Percentiles rank a stretch among this genome's conserved stretches.
phyloP scores from a whole-genome alignment of 2,113 vertebrate genomes.

The Grus americana region DNA sequence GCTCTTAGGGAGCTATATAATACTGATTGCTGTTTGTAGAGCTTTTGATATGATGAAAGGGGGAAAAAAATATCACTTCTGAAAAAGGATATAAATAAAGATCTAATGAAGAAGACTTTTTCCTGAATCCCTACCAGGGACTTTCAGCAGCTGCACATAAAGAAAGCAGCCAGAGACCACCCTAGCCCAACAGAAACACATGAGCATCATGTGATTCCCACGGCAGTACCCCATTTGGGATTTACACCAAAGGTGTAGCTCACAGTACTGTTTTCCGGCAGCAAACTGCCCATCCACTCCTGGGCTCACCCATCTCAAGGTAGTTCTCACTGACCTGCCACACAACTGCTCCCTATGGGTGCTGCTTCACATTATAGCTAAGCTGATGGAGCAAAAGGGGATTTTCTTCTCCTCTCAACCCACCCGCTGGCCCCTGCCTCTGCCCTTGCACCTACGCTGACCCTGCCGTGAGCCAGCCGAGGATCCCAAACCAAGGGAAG shows the following conservation, averaged over 20 bases:
- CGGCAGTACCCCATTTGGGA: accelerated
- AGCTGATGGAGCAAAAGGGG: neutral
- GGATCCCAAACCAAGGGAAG: neutral
- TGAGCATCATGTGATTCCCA: neutral
- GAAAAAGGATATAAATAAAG: neutral
- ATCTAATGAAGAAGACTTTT: neutral
- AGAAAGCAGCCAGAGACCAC: neutral
- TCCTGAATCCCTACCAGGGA: neutral
- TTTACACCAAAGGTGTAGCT: neutral
- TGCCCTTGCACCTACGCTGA: accelerated
- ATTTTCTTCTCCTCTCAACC: neutral
- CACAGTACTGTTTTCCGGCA: neutral
- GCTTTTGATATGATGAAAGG: neutral
- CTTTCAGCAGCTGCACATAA: neutral
- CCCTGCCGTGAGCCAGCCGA: accelerated
- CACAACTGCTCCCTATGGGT: accelerated
- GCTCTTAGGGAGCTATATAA: neutral
- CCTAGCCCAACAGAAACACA: accelerated
- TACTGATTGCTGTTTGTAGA: neutral
- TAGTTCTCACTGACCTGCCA: neutral
- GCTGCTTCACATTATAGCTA: neutral
- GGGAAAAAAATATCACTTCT: neutral
- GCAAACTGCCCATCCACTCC: neutral
- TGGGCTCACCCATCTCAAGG: neutral
- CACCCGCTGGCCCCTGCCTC: neutral